Evolutionary conservation across 2,888 invertebrate genomes (phyloP).

Genomic region (Kryphioiulus occultus): DNA sequence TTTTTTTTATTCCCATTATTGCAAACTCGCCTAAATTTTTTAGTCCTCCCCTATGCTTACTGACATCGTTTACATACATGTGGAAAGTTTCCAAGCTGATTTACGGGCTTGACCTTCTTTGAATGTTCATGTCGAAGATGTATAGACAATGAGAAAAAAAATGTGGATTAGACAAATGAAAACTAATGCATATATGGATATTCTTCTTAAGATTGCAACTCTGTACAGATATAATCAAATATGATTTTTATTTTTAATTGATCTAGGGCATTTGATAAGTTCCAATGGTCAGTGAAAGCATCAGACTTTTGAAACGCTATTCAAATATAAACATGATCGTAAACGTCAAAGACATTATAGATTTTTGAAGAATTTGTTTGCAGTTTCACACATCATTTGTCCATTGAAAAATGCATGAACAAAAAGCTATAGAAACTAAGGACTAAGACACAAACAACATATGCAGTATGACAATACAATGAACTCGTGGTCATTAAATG

Average conservation of each 20-base stretch:
- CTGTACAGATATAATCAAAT: too few species aligned
- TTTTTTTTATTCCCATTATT: background rate
- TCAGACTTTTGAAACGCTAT: background rate
- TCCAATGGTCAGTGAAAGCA: background rate
- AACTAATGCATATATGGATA: background rate
- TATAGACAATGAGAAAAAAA: background rate
- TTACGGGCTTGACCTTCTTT: background rate
- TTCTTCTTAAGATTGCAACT: too few species aligned
- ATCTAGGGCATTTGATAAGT: background rate
- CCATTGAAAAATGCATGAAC: background rate
- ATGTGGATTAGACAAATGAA: background rate
- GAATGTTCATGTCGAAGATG: background rate
- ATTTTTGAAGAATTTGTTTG: background rate
- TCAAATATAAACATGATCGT: background rate
- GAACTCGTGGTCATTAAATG: background rate
- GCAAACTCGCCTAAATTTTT: background rate
- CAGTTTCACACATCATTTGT: background rate
- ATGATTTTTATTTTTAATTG: too few species aligned
- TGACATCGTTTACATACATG: background rate
- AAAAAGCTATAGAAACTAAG: background rate
- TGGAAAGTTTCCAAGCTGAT: background rate
- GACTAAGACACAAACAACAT: too few species aligned
- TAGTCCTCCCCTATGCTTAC: background rate
- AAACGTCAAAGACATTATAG: background rate
- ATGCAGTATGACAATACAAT: background rate